Conservation (phyloP, 2,113 vertebrate genomes). For the Regulus satrapa region DNA sequence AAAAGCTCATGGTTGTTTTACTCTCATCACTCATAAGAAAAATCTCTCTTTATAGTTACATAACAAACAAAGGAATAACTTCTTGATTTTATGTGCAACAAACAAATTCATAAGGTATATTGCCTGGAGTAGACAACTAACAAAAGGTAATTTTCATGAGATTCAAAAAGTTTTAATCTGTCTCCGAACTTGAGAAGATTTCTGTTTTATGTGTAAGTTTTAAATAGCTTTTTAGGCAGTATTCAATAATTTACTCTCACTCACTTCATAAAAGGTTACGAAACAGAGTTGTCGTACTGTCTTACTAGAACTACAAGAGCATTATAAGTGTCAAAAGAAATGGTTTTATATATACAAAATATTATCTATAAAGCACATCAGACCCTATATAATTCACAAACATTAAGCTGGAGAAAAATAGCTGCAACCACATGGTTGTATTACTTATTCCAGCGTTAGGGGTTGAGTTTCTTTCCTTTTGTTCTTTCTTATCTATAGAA, state of each 20-base stretch:
- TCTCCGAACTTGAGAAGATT: not conserved
- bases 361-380: not conserved
- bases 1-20: not conserved
- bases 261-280: not conserved
- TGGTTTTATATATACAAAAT: not conserved
- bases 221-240: not conserved
- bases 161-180: not conserved
- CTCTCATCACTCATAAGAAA: not conserved
- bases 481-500: no score
- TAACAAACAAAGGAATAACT: not conserved
- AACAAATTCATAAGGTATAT: not conserved
- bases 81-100: not conserved
- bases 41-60: not conserved
- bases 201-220: not conserved
- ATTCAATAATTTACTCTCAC: not conserved
- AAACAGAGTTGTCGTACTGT: not conserved
- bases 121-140: not conserved
- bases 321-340: not conserved
- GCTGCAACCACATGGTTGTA: not conserved
- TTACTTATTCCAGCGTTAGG: not conserved
- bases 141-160: not conserved
- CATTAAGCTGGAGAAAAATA: not conserved
- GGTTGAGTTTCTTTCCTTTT: no score
- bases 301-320: not conserved
- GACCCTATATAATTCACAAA: not conserved